Evolutionary conservation across 1,140 invertebrate species (phyloP), one percentile per base, ranked within the genome.

Genomic region (Radopholus similis): DNA sequence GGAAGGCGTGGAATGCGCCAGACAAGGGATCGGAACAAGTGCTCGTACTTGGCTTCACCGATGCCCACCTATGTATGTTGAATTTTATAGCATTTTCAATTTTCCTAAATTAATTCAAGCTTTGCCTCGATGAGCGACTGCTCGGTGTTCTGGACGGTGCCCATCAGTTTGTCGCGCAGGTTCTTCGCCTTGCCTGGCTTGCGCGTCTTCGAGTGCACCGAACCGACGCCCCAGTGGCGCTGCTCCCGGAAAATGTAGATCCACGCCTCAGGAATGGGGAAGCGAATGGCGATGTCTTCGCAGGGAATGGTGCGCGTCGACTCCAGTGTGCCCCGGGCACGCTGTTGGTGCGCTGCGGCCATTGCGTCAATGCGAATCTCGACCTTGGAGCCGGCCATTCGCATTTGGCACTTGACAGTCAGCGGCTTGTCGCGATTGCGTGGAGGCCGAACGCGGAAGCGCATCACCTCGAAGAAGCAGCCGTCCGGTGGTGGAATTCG

Each of bases 201-300:
- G 83, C 93, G 86, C 76, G 93, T 91, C 21, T 93, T 91, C 0
- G 94, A 94, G 84, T 98, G 97, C 0, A 97, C 91, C 4, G 94
- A 96, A n/a, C 96, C 96, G 83, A 97, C 97, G 78, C 94, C 88
- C 85, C 97, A 97, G 83, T 96, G 91, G 80, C 97, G 95, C 83
- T 99, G 95, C 21, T 96, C 93, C 68, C 96, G 87, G 85, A 99
- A 98, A 77, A 97, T 86, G 84, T 99, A 99, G 76, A 98, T 85
- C 96, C 96, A 99, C 78, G 90, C 91, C 85, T 99, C 95, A 28
- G 96, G 96, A 71, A 99, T 93, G 4, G 95, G 94, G 83, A 98
- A 95, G 60, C 92, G 87, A 40, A 99, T 90, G 80, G 91, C 90
- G 44, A 99, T 94, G 84, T 99, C 94, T 85, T 97, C 92, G 84